phyloP scores from a whole-genome alignment of 2,797 vertebrate species.

The Pristis pectinata region DNA sequence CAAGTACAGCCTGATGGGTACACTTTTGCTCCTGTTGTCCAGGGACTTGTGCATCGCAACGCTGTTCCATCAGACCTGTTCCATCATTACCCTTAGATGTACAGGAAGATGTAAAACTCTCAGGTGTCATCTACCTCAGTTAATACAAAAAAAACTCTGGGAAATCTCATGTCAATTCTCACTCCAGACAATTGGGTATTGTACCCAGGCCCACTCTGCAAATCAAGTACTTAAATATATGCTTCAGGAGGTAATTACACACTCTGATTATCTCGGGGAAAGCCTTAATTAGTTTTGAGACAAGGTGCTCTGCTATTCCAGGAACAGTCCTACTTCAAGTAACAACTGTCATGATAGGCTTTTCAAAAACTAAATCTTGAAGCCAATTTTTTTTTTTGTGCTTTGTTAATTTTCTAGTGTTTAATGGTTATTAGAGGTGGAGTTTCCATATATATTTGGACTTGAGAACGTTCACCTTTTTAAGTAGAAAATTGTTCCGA shows the following conservation, averaged over 20 bases:
- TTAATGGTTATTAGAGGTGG: background rate
- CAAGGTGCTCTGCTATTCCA: slow-evolving; percentile 1
- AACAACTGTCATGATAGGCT: background rate
- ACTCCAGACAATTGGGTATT: background rate
- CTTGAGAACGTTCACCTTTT: background rate
- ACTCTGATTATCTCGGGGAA: slow-evolving; percentile 13
- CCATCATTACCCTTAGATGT: too few relatives aligned
- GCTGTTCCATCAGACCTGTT: too few relatives aligned
- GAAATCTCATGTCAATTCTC: slow-evolving; percentile 17
- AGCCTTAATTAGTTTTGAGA: slow-evolving; percentile 22
- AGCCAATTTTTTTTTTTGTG: background rate
- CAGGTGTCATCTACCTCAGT: background rate
- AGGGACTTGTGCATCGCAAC: too few relatives aligned
- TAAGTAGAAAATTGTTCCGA: background rate
- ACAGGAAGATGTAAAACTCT: background rate
- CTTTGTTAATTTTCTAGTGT: background rate
- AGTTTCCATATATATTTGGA: background rate
- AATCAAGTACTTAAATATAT: slow-evolving; percentile 25
- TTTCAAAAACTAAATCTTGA: background rate
- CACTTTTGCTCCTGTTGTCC: too few relatives aligned
- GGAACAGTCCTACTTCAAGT: background rate
- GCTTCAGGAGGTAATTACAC: slow-evolving; percentile 30
- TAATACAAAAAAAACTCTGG: background rate
- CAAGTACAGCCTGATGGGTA: too few relatives aligned
- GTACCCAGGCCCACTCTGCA: background rate